Evolutionary conservation across 1,140 invertebrate genomes (phyloP).

Genomic region (Drosophila arawakana): DNA sequence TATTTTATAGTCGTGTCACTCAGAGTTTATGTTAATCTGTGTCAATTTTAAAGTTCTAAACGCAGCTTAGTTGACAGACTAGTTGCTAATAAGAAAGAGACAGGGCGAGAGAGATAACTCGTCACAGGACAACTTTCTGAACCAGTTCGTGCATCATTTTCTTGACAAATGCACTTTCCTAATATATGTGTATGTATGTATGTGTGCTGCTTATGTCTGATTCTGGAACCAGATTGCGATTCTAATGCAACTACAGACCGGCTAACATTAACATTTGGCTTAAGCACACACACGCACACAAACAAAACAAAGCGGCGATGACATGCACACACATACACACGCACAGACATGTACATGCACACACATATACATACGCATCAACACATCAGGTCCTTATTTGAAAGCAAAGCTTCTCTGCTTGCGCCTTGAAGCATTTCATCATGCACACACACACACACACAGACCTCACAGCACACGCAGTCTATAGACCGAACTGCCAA

Average conservation of each 20-base stretch:
- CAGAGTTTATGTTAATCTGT: neutral
- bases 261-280: conserved; percentile 32
- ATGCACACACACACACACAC: conserved; percentile 26
- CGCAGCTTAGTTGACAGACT: conserved; percentile 1
- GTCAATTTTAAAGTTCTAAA: neutral
- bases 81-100: conserved; percentile 3
- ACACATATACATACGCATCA: neutral
- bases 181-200: conserved; percentile 1
- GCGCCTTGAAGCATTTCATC: conserved; percentile 40
- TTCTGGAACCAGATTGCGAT: conserved; percentile 38
- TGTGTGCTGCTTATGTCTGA: neutral
- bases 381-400: conserved; percentile 33
- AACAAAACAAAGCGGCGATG: conserved; percentile 3
- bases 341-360: neutral
- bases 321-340: conserved; percentile 17
- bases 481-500: neutral
- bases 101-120: neutral
- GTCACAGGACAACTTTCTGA: conserved; percentile 34
- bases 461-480: conserved; percentile 7
- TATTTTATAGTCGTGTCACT: neutral
- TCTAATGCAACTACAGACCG: conserved; percentile 32
- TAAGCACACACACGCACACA: neutral
- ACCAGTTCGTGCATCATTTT: conserved; percentile 51
- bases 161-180: conserved; percentile 33
- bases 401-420: conserved; percentile 30